Conservation (phyloP, 2,113 vertebrate species). For the Eubucco bourcierii region DNA sequence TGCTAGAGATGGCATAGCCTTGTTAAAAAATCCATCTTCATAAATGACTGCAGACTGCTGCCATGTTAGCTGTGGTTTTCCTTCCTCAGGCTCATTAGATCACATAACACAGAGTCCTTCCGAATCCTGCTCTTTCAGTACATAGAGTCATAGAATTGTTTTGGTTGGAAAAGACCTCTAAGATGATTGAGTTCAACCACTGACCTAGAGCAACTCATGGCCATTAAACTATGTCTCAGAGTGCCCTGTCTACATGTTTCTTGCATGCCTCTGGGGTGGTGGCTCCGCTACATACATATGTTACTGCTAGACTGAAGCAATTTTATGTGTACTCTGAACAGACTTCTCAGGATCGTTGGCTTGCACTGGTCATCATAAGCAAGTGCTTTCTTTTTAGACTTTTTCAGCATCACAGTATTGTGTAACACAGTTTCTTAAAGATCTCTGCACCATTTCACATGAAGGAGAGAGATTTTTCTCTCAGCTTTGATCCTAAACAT, state of each 20-base stretch:
- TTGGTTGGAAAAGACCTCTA: no score
- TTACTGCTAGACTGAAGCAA: neutral
- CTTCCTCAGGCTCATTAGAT: neutral
- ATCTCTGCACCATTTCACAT: neutral
- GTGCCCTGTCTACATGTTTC: no score
- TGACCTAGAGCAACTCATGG: no score
- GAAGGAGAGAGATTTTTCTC: neutral
- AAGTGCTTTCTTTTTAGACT: neutral
- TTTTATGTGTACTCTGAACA: neutral
- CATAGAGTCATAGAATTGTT: neutral
- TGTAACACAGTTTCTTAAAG: neutral
- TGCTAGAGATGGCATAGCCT: neutral
- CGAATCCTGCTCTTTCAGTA: neutral
- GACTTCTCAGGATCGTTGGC: neutral
- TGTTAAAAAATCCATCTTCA: conserved; percentile 3
- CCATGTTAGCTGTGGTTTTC: neutral
- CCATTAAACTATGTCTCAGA: no score
- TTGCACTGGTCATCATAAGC: neutral
- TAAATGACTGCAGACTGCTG: neutral
- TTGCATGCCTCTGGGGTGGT: no score
- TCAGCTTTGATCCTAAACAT: neutral
- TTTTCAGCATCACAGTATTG: neutral
- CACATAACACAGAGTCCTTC: neutral
- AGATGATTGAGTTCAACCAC: no score
- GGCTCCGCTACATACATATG: neutral